These are phyloP conservation scores for Drosophila greeni DNA, from an alignment of 2,888 invertebrate species.

Conservation along the genomic window DNA sequence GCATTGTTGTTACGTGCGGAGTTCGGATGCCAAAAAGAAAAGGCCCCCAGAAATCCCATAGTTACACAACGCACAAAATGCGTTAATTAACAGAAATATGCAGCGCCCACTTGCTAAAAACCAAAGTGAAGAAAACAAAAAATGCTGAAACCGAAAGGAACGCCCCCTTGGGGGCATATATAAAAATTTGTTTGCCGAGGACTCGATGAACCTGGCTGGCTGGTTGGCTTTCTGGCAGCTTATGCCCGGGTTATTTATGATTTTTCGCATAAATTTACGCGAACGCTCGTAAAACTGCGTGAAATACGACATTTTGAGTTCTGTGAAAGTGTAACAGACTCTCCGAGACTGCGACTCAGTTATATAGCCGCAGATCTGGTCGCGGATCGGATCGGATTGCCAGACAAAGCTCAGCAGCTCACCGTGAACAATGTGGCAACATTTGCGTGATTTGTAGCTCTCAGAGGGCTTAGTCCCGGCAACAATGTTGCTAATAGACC, in stretches of 20 bases:
- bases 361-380: constrained; percentile 4
- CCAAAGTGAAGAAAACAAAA: background rate
- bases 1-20: constrained; percentile 56
- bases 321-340: constrained; percentile 70
- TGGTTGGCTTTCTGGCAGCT: constrained; percentile 38
- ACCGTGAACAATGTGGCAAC: constrained; percentile 68
- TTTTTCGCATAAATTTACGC: constrained; percentile 74
- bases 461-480: constrained; percentile 57
- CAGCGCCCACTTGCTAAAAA: constrained; percentile 65
- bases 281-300: constrained; percentile 71
- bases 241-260: constrained; percentile 66
- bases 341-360: background rate
- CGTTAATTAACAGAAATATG: constrained; percentile 72
- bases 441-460: constrained; percentile 66
- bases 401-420: constrained; percentile 38
- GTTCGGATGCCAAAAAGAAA: background rate
- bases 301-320: constrained; percentile 74
- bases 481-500: constrained; percentile 72
- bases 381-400: constrained; percentile 11
- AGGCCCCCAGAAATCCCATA: constrained; percentile 42
- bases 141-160: constrained; percentile 22
- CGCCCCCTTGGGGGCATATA: constrained; percentile 45
- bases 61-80: constrained; percentile 68
- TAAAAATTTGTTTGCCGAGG: constrained; percentile 24
- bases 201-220: constrained; percentile 22